phyloP scores from a whole-genome alignment of 2,797 vertebrate species.

The Dermochelys coriacea region DNA sequence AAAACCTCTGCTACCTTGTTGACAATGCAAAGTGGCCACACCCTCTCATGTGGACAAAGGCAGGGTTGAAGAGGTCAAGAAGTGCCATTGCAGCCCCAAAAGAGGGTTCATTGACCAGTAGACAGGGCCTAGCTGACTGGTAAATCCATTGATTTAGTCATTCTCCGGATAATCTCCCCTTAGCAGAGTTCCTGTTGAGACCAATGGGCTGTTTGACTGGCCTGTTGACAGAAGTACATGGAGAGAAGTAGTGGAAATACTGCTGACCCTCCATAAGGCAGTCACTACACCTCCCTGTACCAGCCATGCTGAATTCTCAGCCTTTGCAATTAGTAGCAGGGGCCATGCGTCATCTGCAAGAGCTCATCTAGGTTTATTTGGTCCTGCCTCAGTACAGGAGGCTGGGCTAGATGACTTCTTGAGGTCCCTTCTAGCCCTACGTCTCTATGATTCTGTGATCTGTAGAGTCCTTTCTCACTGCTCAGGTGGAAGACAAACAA shows the following conservation, averaged over 20 bases:
- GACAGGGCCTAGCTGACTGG: neutral
- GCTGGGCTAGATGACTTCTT: neutral
- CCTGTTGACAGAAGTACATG: neutral
- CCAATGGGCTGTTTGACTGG: neutral
- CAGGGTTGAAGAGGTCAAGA: neutral
- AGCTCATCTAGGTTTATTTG: neutral
- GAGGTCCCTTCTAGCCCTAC: neutral
- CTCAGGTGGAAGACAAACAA: accelerated
- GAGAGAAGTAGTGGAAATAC: neutral
- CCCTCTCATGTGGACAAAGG: neutral
- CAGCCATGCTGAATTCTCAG: neutral
- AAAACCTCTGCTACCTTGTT: neutral
- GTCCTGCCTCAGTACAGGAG: neutral
- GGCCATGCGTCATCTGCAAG: accelerated
- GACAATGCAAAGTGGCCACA: neutral
- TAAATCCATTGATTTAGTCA: neutral
- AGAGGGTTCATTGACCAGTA: neutral
- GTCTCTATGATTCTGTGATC: neutral
- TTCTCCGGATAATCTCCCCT: neutral
- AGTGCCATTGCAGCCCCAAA: neutral
- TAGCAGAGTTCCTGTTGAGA: neutral
- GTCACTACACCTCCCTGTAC: neutral
- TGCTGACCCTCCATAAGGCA: neutral
- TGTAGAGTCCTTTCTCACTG: neutral
- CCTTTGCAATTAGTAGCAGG: neutral